These are phyloP conservation scores for Siniperca chuatsi DNA, from an alignment of 2,113 vertebrate genomes.

Conservation along the genomic window DNA sequence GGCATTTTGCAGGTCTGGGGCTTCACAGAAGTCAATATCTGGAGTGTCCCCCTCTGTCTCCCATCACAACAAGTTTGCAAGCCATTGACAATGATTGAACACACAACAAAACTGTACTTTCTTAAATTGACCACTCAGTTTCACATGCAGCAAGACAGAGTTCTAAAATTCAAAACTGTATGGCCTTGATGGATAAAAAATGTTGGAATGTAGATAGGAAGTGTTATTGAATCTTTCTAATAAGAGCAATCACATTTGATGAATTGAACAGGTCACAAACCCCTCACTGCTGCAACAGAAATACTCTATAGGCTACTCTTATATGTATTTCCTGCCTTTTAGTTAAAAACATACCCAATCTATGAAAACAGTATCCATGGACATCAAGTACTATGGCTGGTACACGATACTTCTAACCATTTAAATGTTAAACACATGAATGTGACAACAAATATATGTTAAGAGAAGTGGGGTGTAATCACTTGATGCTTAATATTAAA, in stretches of 20 bases:
- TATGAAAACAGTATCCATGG: not conserved
- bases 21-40: not conserved
- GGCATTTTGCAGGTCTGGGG: not conserved
- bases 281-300: not conserved
- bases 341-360: not conserved
- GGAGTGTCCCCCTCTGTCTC: not conserved
- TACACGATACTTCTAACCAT: not conserved
- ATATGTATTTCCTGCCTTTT: no score
- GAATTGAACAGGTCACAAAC: not conserved
- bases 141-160: not conserved
- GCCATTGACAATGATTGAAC: not conserved
- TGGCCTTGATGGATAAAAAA: not conserved
- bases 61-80: no score
- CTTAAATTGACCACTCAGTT: not conserved
- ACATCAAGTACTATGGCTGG: not conserved
- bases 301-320: no score
- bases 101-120: not conserved
- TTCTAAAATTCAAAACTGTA: not conserved
- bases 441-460: not conserved
- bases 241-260: not conserved
- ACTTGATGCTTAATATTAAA: not conserved
- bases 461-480: not conserved
- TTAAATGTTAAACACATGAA: not conserved
- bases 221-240: not conserved
- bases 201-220: not conserved